Base-by-base conservation (phyloP, 2,888 invertebrate genomes). In the Hyles lineata region DNA sequence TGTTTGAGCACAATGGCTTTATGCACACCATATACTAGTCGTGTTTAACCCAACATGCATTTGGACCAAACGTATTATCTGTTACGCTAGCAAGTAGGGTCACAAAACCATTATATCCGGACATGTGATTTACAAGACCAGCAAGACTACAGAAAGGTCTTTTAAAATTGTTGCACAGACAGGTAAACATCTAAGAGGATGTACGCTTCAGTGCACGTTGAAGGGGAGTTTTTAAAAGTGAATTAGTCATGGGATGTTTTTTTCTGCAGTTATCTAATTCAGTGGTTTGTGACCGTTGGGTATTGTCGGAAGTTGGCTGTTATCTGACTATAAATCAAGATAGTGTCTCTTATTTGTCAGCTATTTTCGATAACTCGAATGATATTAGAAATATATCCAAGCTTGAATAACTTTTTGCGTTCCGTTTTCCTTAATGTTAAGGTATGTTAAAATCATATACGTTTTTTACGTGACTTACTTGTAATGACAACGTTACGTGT, bases 61-160 rank as follows among this genome's bases (percentile, higher is more conserved):
- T 55, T 77, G 5, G 50, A 43, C 15, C 23, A 6, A 67, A 23
- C 77, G 59, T 73, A 71, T 76, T 75, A 78, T 78, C 78, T 73
- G 77, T 83, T 83, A 79, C 77, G 76, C 79, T 74, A 82, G 77
- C 80, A 82, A 79, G 71, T 74, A 75, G 73, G 75, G 61, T 3
- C 9, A 7, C 19, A 9, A 0, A 43, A n/a, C 67, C 35, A 52
- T 23, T 58, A 58, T 58, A 43, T 6, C 58, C 11, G 23, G 23
- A 58, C 58, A 55, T 21, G 19, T 55, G 7, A 21, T 11, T 21
- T 17, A 9, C 4, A 55, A 6, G 43, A 21, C 23, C 1, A 21
- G 4, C 21, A 15, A n/a, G 58, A 32, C 35, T 9, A 21, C 23
- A 15, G 32, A 67, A 35, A 35, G 63, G 29, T 23, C 72, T 21